Percentiles rank a stretch among this genome's conserved stretches.
Evolutionary conservation across 2,113 vertebrate species (phyloP).

Genomic region (Corythornis vintsioides): DNA sequence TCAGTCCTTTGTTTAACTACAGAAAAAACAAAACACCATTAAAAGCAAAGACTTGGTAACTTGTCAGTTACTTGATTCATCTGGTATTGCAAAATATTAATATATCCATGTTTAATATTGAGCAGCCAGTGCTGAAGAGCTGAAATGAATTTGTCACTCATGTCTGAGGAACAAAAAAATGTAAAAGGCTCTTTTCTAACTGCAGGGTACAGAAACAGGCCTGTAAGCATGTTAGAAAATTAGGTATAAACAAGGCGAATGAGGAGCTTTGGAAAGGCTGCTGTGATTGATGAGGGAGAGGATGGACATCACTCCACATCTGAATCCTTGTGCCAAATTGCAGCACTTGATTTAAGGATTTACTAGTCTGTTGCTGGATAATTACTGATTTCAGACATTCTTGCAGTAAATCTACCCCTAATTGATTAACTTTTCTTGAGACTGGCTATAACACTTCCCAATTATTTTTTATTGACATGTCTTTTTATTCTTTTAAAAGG

Average conservation of each 20-base stretch:
- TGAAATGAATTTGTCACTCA: not conserved
- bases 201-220: not conserved
- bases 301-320: not conserved
- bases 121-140: not conserved
- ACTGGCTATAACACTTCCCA: not conserved
- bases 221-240: not conserved
- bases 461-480: not conserved
- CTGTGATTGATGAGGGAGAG: not conserved
- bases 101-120: not conserved
- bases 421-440: not conserved
- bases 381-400: not conserved
- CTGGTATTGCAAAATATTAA: not conserved
- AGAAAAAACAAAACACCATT: not conserved
- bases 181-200: not conserved
- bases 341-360: not conserved
- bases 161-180: not conserved
- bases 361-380: not conserved
- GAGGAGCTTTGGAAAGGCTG: not conserved
- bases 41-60: constrained; percentile 9
- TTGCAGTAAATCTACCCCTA: not conserved
- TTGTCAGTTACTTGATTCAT: not conserved
- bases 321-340: not conserved
- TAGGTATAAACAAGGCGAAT: not conserved
- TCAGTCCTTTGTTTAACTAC: not conserved
- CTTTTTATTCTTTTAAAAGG: not conserved